Conservation (phyloP, 2,113 vertebrate species). For the Notothenia coriiceps region DNA sequence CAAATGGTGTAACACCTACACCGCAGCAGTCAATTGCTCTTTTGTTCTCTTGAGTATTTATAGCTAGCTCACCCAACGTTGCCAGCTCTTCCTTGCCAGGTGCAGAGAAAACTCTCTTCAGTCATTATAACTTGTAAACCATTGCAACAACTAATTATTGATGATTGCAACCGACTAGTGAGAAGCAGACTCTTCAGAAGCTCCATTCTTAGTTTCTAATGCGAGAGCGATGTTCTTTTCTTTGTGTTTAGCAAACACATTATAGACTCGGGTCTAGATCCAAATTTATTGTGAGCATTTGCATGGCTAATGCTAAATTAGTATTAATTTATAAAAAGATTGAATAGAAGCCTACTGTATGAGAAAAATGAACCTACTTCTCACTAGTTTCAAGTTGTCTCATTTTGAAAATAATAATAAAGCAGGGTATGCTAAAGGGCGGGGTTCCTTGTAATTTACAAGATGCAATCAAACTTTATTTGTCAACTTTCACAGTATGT, state of each 20-base stretch:
- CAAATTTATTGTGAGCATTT: neutral
- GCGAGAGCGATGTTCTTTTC: neutral
- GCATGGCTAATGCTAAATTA: neutral
- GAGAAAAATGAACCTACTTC: too few species aligned
- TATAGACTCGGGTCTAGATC: too few species aligned
- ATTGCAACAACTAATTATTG: slow-evolving; percentile 15
- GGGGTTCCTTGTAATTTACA: too few species aligned
- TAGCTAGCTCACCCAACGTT: slow-evolving; percentile 60
- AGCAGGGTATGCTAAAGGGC: too few species aligned
- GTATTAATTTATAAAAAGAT: too few species aligned
- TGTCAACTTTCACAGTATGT: too few species aligned
- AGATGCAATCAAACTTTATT: too few species aligned
- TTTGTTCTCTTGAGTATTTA: slow-evolving; percentile 80
- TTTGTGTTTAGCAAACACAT: too few species aligned
- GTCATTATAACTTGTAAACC: slow-evolving; percentile 39
- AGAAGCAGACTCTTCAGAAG: slow-evolving; percentile 6
- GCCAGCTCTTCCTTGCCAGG: slow-evolving; percentile 54
- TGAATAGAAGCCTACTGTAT: too few species aligned
- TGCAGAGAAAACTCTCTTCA: slow-evolving; percentile 46
- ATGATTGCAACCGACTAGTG: slow-evolving; percentile 27
- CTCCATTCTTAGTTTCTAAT: neutral
- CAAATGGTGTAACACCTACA: slow-evolving; percentile 82
- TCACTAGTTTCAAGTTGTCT: too few species aligned
- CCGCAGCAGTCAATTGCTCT: slow-evolving; percentile 77
- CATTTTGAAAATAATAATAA: too few species aligned